Evolutionary conservation across 2,888 invertebrate species (phyloP), one percentile per base, ranked within the genome.

Genomic region (Dryobota labecula): DNA sequence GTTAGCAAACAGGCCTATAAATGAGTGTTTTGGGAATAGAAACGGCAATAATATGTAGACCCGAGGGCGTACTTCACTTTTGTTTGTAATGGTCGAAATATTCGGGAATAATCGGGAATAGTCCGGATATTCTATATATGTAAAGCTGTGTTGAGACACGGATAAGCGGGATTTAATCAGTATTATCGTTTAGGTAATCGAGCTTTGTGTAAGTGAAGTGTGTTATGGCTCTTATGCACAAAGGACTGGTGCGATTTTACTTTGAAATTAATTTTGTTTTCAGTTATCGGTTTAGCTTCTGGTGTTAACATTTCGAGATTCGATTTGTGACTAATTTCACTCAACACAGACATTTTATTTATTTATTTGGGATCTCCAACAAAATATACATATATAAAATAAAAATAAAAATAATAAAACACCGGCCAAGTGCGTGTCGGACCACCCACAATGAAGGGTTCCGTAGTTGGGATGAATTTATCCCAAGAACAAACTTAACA

Each of bases 61-160:
- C 76, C 80, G 53, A 27, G 68, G 56, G 80, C 53, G 57, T 54
- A 78, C 68, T 87, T 86, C 74, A 79, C 82, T 83, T 87, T 83
- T 80, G 80, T 78, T 70, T 61, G 76, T 84, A 88, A 88, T 80
- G 77, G 71, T 74, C 78, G 80, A 73, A 80, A 85, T 85, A 87
- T 84, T 61, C n/a, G 51, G n/a, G 20, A 51, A 41, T 66, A 51
- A 30, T 65, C 65, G 51, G 33, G 8, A 24, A 24, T 68, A 53
- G 30, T 76, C 51, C 20, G 41, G 15, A 24, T 81, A 83, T 84
- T 87, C 76, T 79, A 76, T 86, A 86, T 86, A 88, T 62, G 45
- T 73, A 62, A 78, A 68, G 74, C 67, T 61, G 54, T 27, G 70
- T 69, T 70, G 49, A 77, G 67, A 69, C 11, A 30, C 54, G 24